Evolutionary conservation across 1,140 invertebrate genomes (phyloP), one percentile per base, ranked within the genome.

Genomic region (Papilio glaucus): DNA sequence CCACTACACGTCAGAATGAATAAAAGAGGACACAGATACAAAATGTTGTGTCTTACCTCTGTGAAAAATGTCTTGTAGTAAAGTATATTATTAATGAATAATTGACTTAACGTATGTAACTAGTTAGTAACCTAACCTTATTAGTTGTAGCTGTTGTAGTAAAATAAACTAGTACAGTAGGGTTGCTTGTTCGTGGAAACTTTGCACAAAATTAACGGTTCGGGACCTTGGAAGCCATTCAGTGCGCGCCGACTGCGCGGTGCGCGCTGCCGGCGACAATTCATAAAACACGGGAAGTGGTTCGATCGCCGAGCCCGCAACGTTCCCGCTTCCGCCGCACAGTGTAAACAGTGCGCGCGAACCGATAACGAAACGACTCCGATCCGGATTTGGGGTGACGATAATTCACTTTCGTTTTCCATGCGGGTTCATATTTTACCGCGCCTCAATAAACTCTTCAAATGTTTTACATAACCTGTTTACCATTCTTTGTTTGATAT

Each of bases 271-370:
- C 49, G 24, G 9, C 1, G 75, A 85, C 79, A 85, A 83, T 80
- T 85, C 78, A 82, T 79, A 82, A 82, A 83, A 77, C 69, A 72
- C 68, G 72, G 72, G 81, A 77, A 72, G 69, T 80, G 75, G 71
- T 74, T 76, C 75, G 77, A 78, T 82, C 79, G 71, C 71, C 77
- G n/a, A 71, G 77, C 74, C 75, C 74, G 61, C 21, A 67, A 70
- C 69, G 62, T 72, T 69, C 72, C 62, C 71, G 70, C 53, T 65
- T 57, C 63, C 61, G 62, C 62, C 67, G 60, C 67, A 74, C 63
- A 78, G 76, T 72, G 77, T 77, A 78, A 72, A 72, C 71, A 72
- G 69, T 42, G 72, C 67, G 53, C 60, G 62, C 74, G 72, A 42
- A 57, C 72, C 71, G 72, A 75, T 65, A 75, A 73, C 75, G 49